phyloP scores from a whole-genome alignment of 2,888 invertebrate genomes.

The Heliconius cydno region DNA sequence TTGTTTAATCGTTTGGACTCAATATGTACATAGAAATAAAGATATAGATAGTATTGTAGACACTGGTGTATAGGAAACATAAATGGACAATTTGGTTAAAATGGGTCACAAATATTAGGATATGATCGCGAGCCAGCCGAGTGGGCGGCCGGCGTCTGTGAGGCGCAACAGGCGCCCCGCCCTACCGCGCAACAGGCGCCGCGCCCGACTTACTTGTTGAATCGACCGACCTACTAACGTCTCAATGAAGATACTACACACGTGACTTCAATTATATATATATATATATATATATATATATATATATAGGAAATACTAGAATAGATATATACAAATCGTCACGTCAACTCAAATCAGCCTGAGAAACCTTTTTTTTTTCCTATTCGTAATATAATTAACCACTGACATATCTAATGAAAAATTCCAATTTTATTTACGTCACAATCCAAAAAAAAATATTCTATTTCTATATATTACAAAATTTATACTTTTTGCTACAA shows the following conservation, averaged over 20 bases:
- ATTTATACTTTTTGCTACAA: neutral
- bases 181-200: constrained; percentile 77
- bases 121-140: constrained; percentile 60
- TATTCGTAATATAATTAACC: neutral
- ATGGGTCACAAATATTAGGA: constrained; percentile 73
- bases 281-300: neutral
- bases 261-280: constrained; percentile 50
- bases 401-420: neutral
- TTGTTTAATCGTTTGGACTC: neutral
- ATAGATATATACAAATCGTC: neutral
- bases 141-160: constrained; percentile 78
- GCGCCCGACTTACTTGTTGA: constrained; percentile 80
- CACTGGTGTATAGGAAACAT: constrained; percentile 1
- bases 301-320: neutral
- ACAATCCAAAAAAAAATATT: neutral
- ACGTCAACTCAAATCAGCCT: neutral
- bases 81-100: constrained; percentile 50
- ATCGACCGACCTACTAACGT: constrained; percentile 83
- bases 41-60: neutral
- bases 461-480: neutral
- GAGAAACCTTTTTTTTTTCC: no score
- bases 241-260: constrained; percentile 68
- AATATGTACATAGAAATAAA: neutral
- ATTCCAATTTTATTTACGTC: neutral
- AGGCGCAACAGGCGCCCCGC: constrained; percentile 79